Evolutionary conservation across 2,888 invertebrate species (phyloP), one percentile per base, ranked within the genome.

Genomic region (Agrilus cyanescens): DNA sequence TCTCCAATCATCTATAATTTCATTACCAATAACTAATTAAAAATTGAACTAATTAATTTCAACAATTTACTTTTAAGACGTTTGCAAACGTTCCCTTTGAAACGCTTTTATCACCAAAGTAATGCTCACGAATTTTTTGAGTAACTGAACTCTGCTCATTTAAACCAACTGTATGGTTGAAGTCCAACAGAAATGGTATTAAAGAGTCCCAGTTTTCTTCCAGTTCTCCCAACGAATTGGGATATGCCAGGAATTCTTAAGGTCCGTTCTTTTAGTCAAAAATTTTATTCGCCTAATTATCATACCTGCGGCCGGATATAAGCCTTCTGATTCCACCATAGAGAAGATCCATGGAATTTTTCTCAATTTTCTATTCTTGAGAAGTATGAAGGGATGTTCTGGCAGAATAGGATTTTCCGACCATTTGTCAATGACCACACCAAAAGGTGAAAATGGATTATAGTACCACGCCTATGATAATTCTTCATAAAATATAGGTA

Each of bases 371-470:
- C 80, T 80, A 7, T 71, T 66, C 45, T 61, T 69, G 1, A 85
- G 70, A 1, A 81, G 71, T 30, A 72, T 69, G 50, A 72, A 72
- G 0, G 87, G 86, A 44, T 78, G 71, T 46, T 78, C 72, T 1
- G 73, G 71, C 5, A 88, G 63, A 62, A 86, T 81, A 1, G 82
- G 75, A 16, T 75, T 68, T 0, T 72, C 62, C 2, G 70, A 63
- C 53, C 65, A 64, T 41, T 63, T 66, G 53, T 88, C 87, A 0
- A 78, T 69, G 0, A 82, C 81, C 0, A 85, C 82, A 0, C 78
- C 82, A 59, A 85, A 85, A 0, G 82, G 79, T 0, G 81, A 74
- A 58, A 81, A 82, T 46, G 85, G 76, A 59, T 77, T 75, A 54
- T 80, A 80, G 12, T 77, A 61, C 67, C 71, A 76, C 16, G 72